These are phyloP conservation scores for Enteromius radiatus DNA, from an alignment of 2,797 vertebrate species.

Conservation along the genomic window DNA sequence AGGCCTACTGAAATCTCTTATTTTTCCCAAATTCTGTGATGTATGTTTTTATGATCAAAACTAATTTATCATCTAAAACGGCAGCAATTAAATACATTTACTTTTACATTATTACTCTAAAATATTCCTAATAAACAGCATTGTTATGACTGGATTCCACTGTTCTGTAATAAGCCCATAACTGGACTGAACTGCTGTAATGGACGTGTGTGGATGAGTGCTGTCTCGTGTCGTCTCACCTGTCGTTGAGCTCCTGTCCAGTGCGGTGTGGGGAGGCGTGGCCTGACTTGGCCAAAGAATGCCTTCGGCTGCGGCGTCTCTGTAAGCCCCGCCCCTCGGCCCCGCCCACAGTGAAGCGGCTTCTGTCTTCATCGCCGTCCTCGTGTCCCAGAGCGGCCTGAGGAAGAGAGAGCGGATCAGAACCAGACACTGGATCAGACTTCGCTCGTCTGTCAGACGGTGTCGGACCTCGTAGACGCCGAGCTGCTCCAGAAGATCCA, in stretches of 20 bases:
- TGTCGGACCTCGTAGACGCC: slow-evolving; percentile 92
- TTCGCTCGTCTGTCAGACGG: not conserved
- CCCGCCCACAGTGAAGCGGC: slow-evolving; percentile 81
- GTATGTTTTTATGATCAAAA: too few relatives aligned
- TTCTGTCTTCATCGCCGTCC: slow-evolving; percentile 86
- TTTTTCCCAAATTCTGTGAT: too few relatives aligned
- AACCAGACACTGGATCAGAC: not conserved
- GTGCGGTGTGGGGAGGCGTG: slow-evolving; percentile 75
- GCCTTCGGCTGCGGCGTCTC: slow-evolving; percentile 89
- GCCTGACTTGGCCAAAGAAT: slow-evolving; percentile 82
- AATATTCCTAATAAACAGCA: too few relatives aligned
- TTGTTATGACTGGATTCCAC: not conserved
- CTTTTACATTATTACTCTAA: too few relatives aligned
- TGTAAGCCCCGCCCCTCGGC: slow-evolving; percentile 78
- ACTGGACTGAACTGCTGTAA: not conserved
- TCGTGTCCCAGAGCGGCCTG: slow-evolving; percentile 86
- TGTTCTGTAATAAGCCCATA: not conserved
- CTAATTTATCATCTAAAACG: too few relatives aligned
- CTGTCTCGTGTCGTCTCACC: slow-evolving; percentile 72
- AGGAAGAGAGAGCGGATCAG: not conserved
- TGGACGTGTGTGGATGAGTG: not conserved
- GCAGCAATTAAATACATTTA: too few relatives aligned
- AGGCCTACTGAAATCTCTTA: too few relatives aligned
- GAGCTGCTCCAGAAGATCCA: slow-evolving; percentile 93
- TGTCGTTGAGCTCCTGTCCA: slow-evolving; percentile 81